These are phyloP conservation scores for Sepiola atlantica DNA, from an alignment of 2,888 invertebrate genomes.

Conservation along the genomic window DNA sequence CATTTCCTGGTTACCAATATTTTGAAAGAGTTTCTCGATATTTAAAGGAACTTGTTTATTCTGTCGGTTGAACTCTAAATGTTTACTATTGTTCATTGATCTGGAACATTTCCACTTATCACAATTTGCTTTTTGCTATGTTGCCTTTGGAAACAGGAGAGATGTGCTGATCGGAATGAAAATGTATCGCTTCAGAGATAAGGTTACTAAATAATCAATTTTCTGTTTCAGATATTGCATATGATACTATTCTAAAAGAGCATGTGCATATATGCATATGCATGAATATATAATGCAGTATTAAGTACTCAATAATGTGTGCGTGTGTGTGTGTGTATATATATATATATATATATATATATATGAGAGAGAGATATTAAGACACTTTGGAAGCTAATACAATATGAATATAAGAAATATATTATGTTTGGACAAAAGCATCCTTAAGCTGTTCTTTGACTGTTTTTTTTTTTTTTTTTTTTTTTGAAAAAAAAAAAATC, in stretches of 20 bases:
- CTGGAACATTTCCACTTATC: background rate
- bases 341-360: too few relatives aligned
- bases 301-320: background rate
- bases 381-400: background rate
- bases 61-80: background rate
- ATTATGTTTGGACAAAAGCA: background rate
- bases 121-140: background rate
- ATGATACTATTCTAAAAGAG: background rate
- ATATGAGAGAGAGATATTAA: too few relatives aligned
- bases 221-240: background rate
- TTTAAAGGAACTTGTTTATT: background rate
- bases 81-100: background rate
- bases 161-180: background rate
- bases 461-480: too few relatives aligned
- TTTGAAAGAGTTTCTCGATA: background rate
- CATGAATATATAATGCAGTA: background rate
- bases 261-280: background rate
- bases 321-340: too few relatives aligned
- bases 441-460: background rate
- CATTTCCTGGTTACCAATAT: background rate
- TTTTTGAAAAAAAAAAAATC: too few relatives aligned
- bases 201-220: background rate
- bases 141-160: background rate
- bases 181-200: background rate
- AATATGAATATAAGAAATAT: background rate